These are phyloP conservation scores for Procambarus virginalis DNA, from an alignment of 1,140 invertebrate species.

Conservation along the genomic window DNA sequence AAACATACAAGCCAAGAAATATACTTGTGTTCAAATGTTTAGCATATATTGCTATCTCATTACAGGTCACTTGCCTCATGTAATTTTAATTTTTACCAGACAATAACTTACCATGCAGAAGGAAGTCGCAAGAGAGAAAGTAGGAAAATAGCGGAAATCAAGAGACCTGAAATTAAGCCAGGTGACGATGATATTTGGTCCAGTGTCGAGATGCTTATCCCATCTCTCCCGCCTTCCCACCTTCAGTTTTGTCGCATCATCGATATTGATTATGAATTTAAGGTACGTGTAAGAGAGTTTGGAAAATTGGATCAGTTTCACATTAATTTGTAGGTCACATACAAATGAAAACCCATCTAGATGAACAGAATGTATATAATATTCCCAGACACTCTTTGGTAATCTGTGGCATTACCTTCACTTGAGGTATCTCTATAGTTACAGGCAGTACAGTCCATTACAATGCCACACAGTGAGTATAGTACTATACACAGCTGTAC, in stretches of 20 bases:
- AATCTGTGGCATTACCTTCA: too few species aligned
- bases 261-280: slow-evolving; percentile 56
- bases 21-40: too few species aligned
- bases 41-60: too few species aligned
- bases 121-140: slow-evolving; percentile 26
- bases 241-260: slow-evolving; percentile 53
- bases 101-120: slow-evolving; percentile 35
- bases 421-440: too few species aligned
- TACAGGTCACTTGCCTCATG: not conserved
- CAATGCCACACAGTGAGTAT: too few species aligned
- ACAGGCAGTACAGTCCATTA: too few species aligned
- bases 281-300: slow-evolving; percentile 11
- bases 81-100: not conserved
- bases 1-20: too few species aligned
- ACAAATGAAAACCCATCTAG: too few species aligned
- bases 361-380: too few species aligned
- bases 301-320: too few species aligned
- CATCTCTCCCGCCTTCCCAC: slow-evolving; percentile 41
- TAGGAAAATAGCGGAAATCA: slow-evolving; percentile 49
- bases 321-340: too few species aligned
- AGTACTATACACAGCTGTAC: too few species aligned
- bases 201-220: slow-evolving; percentile 36
- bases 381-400: not conserved
- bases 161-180: slow-evolving; percentile 25
- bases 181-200: slow-evolving; percentile 50